A percentile compares a stretch with the other conserved stretches of the same genome.
Conservation (phyloP, 2,888 invertebrate species). For the Sphecodes monilicornis region DNA sequence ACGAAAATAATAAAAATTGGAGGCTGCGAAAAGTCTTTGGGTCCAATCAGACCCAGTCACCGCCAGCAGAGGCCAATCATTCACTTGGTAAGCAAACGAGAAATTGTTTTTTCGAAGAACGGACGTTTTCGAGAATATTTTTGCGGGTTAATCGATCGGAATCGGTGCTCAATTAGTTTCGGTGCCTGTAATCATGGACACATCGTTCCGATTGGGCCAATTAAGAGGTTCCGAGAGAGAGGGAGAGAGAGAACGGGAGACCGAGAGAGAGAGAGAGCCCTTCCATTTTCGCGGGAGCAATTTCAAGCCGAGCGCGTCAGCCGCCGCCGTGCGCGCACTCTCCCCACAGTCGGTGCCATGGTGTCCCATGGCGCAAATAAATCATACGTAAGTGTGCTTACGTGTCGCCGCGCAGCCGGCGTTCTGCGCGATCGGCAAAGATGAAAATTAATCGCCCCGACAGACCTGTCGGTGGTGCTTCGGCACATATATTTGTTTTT, state of each 20-base stretch:
- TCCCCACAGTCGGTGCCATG: conserved; percentile 63
- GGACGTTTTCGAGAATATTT: neutral
- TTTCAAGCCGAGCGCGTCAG: conserved; percentile 65
- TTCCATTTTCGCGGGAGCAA: conserved; percentile 69
- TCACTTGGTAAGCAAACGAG: neutral
- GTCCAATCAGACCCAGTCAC: too few species aligned
- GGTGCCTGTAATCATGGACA: conserved; percentile 47
- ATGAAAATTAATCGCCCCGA: conserved; percentile 46
- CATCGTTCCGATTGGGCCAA: conserved; percentile 59
- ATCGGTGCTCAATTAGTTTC: conserved; percentile 19
- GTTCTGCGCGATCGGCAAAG: conserved; percentile 24
- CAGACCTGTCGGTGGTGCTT: neutral
- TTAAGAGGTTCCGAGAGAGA: conserved; percentile 63
- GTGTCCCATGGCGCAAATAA: conserved; percentile 78
- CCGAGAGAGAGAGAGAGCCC: conserved; percentile 40
- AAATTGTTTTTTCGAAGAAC: neutral
- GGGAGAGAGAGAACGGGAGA: too few species aligned
- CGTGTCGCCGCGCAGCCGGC: conserved; percentile 42
- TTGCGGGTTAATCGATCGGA: neutral
- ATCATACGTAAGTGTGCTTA: conserved; percentile 70
- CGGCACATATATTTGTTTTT: neutral
- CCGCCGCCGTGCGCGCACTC: conserved; percentile 57
- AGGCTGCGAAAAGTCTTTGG: too few species aligned
- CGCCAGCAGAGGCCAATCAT: neutral
- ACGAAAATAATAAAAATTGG: too few species aligned